A percentile compares a stretch with the other conserved stretches of the same genome.
These are phyloP conservation scores for Lasioglossum oenotherae DNA, from an alignment of 2,888 invertebrate species.

Conservation along the genomic window DNA sequence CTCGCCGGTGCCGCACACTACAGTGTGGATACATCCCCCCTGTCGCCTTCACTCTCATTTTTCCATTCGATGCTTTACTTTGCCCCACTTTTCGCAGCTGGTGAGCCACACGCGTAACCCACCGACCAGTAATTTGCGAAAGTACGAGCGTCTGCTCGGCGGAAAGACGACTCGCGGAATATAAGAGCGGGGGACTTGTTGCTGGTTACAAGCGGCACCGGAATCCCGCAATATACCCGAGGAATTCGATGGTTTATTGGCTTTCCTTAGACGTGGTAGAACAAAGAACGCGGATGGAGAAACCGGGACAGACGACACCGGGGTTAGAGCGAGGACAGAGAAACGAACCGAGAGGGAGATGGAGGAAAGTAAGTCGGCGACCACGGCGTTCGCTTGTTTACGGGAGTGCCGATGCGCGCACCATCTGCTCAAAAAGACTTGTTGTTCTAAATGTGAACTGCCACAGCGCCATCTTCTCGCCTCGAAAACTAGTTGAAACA, in stretches of 20 bases:
- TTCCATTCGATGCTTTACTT: conserved; percentile 36
- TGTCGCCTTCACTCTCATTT: conserved; percentile 43
- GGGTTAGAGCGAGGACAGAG: conserved; percentile 48
- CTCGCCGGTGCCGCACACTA: background rate
- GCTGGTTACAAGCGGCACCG: conserved; percentile 78
- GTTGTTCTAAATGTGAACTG: conserved; percentile 80
- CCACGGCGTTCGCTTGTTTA: conserved; percentile 80
- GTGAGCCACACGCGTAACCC: conserved; percentile 59
- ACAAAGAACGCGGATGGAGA: conserved; percentile 66
- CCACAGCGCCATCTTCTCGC: conserved; percentile 42
- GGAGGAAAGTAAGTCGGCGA: conserved; percentile 61
- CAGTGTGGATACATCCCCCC: background rate
- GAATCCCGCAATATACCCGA: conserved; percentile 79
- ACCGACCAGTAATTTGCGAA: conserved; percentile 69
- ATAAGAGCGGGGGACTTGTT: conserved; percentile 82
- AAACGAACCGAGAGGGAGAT: conserved; percentile 38
- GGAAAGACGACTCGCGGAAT: conserved; percentile 76
- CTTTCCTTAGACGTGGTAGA: conserved; percentile 81
- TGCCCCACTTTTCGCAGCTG: conserved; percentile 46
- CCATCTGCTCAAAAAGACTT: conserved; percentile 81
- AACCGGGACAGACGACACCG: conserved; percentile 40
- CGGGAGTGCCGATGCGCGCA: conserved; percentile 79
- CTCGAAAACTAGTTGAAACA: conserved; percentile 49
- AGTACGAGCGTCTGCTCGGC: conserved; percentile 63
- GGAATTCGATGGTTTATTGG: conserved; percentile 84